Percentiles rank a stretch among this genome's conserved stretches.
Conservation (phyloP, 2,113 vertebrate genomes). For the Oryzias curvinotus region DNA sequence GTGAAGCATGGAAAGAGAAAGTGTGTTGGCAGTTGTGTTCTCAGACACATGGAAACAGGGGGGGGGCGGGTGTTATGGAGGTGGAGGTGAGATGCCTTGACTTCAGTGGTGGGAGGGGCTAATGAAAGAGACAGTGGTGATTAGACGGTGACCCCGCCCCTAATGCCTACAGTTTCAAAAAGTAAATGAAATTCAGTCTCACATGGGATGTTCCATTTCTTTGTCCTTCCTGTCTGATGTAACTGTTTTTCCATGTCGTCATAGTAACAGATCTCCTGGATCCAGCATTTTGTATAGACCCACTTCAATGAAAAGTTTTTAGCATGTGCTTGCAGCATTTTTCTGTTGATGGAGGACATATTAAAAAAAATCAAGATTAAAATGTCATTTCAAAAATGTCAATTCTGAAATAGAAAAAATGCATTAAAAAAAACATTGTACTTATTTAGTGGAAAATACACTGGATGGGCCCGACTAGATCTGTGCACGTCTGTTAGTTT, state of each 20-base stretch:
- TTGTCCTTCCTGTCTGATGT: constrained; percentile 17
- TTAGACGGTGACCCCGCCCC: constrained; percentile 44
- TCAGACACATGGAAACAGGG: constrained; percentile 25
- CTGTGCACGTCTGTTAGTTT: too few relatives aligned
- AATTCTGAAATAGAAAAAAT: too few relatives aligned
- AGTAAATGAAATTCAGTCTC: not conserved
- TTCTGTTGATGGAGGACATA: too few relatives aligned
- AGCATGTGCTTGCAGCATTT: too few relatives aligned
- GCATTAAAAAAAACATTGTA: too few relatives aligned
- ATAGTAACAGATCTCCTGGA: constrained; percentile 5
- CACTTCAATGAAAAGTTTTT: too few relatives aligned
- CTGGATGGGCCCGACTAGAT: too few relatives aligned
- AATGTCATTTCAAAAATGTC: too few relatives aligned
- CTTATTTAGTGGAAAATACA: too few relatives aligned
- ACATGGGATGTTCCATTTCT: not conserved
- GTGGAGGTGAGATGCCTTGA: constrained; percentile 43
- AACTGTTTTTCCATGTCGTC: constrained; percentile 32
- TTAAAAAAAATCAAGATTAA: too few relatives aligned
- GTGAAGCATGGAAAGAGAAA: constrained; percentile 48
- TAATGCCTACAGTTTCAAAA: constrained; percentile 23
- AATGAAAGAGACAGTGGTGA: constrained; percentile 29
- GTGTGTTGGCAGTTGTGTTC: constrained; percentile 29
- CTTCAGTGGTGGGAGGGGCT: constrained; percentile 25
- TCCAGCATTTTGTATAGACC: too few relatives aligned
- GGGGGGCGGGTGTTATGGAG: constrained; percentile 14